Evolutionary conservation across 2,888 invertebrate genomes (phyloP).

Genomic region (Cyrtodaria siliqua): DNA sequence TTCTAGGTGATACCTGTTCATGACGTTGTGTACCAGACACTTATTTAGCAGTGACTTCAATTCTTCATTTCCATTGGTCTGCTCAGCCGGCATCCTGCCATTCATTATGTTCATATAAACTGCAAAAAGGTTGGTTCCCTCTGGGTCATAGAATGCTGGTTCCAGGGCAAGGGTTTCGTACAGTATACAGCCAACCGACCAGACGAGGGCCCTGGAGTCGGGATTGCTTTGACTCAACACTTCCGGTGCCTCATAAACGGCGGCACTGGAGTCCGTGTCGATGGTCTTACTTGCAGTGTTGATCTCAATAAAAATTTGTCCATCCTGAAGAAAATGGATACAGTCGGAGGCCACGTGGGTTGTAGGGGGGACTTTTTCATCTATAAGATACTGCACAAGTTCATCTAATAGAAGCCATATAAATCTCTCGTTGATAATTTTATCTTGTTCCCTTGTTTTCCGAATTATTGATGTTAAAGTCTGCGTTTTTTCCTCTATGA

Average conservation of each 20-base stretch:
- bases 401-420: slow-evolving; percentile 61
- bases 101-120: slow-evolving; percentile 69
- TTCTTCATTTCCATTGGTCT: slow-evolving; percentile 34
- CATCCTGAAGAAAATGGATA: slow-evolving; percentile 43
- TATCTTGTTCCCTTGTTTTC: slow-evolving; percentile 35
- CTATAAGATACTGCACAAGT: slow-evolving; percentile 37
- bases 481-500: slow-evolving; percentile 58
- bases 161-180: slow-evolving; percentile 73
- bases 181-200: slow-evolving; percentile 74
- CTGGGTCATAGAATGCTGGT: slow-evolving; percentile 69
- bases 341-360: slow-evolving; percentile 43
- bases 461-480: slow-evolving; percentile 60
- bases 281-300: slow-evolving; percentile 12
- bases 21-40: slow-evolving; percentile 54
- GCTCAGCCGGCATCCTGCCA: slow-evolving; percentile 55
- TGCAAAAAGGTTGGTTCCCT: slow-evolving; percentile 65
- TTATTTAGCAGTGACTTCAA: slow-evolving; percentile 43
- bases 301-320: slow-evolving; percentile 49
- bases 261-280: slow-evolving; percentile 20
- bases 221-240: slow-evolving; percentile 60
- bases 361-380: slow-evolving; percentile 20
- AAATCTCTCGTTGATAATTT: slow-evolving; percentile 46
- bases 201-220: slow-evolving; percentile 62
- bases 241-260: slow-evolving; percentile 73
- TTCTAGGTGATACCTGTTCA: slow-evolving; percentile 24